Evolutionary conservation across 2,888 invertebrate species (phyloP).

Genomic region (Drosophila lutescens): DNA sequence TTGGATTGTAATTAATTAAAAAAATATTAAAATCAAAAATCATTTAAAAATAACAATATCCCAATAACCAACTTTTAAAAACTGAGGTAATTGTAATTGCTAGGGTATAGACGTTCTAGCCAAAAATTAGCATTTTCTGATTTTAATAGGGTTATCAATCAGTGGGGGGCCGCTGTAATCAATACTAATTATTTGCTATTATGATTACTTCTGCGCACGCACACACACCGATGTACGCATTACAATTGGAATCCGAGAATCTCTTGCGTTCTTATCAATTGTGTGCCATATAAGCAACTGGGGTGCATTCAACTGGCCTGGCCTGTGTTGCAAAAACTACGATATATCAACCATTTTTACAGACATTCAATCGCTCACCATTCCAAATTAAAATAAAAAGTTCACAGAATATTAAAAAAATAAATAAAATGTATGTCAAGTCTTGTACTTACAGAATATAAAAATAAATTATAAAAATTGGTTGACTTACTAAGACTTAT

Average conservation of each 20-base stretch:
- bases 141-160: constrained; percentile 7
- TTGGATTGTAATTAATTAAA: background rate
- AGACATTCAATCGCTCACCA: no score
- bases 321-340: constrained; percentile 31
- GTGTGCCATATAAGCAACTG: constrained; percentile 34
- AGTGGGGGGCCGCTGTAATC: constrained; percentile 47
- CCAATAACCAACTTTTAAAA: background rate
- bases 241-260: constrained; percentile 25
- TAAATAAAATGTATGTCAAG: no score
- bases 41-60: background rate
- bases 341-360: no score
- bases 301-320: constrained; percentile 50
- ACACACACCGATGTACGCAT: constrained; percentile 5
- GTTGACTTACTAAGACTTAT: no score
- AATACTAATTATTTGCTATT: constrained; percentile 70
- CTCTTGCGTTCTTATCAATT: constrained; percentile 42
- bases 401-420: no score
- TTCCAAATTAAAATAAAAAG: no score
- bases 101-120: background rate
- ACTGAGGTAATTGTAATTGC: background rate
- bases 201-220: constrained; percentile 47
- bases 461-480: no score
- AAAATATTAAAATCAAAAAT: no score
- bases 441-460: no score
- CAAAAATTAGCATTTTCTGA: background rate